Percentiles rank a stretch among this genome's conserved stretches.
These are phyloP conservation scores for Nomada fucata DNA, from an alignment of 2,888 invertebrate genomes.

Conservation along the genomic window DNA sequence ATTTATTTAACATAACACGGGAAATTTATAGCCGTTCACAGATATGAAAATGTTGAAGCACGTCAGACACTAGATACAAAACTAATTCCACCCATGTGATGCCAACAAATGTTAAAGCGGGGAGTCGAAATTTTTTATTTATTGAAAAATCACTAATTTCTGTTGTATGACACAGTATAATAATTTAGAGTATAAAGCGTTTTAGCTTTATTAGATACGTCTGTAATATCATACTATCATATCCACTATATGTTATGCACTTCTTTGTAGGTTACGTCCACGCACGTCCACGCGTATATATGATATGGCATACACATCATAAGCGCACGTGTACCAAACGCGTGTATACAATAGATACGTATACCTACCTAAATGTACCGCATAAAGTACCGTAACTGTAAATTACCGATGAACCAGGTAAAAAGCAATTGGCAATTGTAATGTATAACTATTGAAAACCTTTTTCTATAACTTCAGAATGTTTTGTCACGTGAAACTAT, in stretches of 20 bases:
- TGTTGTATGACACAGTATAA: not conserved
- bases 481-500: not conserved
- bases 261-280: conserved; percentile 39
- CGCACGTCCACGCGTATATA: conserved; percentile 25
- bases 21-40: conserved; percentile 21
- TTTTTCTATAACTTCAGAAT: not conserved
- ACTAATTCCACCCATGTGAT: conserved; percentile 1
- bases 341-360: conserved; percentile 19
- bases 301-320: conserved; percentile 2
- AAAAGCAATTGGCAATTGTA: conserved; percentile 12
- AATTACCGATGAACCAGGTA: conserved; percentile 9
- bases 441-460: not conserved
- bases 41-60: conserved; percentile 27
- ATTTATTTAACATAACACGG: not conserved
- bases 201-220: not conserved
- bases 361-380: conserved; percentile 1
- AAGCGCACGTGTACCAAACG: conserved; percentile 37
- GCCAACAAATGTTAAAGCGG: not conserved
- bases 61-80: conserved; percentile 19
- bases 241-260: conserved; percentile 8
- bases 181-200: conserved; percentile 1
- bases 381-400: conserved; percentile 49
- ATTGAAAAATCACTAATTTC: conserved; percentile 13
- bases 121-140: not conserved
- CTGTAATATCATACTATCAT: conserved; percentile 5